These are phyloP conservation scores for Cacoxenus indagator DNA, from an alignment of 2,888 invertebrate genomes.

Conservation along the genomic window DNA sequence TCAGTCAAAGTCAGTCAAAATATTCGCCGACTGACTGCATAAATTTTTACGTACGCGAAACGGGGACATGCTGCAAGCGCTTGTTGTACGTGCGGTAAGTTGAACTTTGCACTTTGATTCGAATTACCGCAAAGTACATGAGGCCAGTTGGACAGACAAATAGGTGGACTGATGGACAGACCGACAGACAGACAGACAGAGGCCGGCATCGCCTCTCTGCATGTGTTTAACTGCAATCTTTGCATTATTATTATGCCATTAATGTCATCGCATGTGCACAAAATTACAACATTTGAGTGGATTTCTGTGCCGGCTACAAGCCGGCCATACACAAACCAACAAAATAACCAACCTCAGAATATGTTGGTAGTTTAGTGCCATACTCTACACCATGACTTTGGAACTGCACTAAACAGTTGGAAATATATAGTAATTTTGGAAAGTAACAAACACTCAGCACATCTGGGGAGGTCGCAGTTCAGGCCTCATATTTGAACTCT, in stretches of 20 bases:
- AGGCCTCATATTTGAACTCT: no score
- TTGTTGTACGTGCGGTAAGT: constrained; percentile 15
- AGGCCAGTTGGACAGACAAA: background rate
- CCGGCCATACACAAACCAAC: background rate
- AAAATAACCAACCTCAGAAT: no score
- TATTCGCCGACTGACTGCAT: background rate
- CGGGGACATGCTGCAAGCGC: constrained; percentile 3
- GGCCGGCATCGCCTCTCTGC: background rate
- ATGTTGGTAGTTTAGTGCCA: no score
- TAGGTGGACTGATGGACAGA: background rate
- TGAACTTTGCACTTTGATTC: constrained; percentile 22
- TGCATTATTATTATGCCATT: constrained; percentile 25
- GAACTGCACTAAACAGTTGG: no score
- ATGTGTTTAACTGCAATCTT: constrained; percentile 1
- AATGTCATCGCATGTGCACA: constrained; percentile 20
- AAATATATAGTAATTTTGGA: no score
- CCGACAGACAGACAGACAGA: background rate
- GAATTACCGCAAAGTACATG: background rate
- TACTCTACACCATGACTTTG: no score
- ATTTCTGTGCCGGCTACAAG: constrained; percentile 12
- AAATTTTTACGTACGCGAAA: background rate
- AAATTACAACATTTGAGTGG: constrained; percentile 17
- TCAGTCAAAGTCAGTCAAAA: background rate
- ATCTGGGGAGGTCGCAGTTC: no score
- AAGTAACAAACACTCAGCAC: no score